Conservation (phyloP, 1,140 invertebrate genomes). For the Ooceraea biroi region DNA sequence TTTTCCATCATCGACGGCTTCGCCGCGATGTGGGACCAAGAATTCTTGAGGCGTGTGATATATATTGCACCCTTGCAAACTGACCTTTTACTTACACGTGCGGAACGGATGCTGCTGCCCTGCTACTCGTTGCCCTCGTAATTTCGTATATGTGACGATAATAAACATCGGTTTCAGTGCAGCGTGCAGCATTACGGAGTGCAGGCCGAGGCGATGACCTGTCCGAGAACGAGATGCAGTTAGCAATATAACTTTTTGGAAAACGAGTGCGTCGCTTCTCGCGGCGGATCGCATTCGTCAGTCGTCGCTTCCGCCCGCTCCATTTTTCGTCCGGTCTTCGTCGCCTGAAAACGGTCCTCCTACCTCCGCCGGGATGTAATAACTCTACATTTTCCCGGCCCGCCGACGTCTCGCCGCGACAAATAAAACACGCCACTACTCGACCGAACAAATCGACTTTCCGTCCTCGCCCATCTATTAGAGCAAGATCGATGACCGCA, state of each 20-base stretch:
- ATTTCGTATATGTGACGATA: background rate
- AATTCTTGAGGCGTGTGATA: slow-evolving; percentile 5
- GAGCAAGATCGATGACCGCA: slow-evolving; percentile 47
- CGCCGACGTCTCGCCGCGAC: slow-evolving; percentile 64
- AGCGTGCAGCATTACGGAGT: slow-evolving; percentile 39
- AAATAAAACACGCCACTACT: slow-evolving; percentile 67
- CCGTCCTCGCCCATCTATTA: slow-evolving; percentile 60
- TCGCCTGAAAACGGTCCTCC: slow-evolving; percentile 58
- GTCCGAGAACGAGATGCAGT: slow-evolving; percentile 58
- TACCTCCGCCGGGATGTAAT: slow-evolving; percentile 66
- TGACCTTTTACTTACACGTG: background rate
- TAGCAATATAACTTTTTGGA: slow-evolving; percentile 69
- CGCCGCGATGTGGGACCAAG: background rate
- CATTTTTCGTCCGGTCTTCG: slow-evolving; percentile 61
- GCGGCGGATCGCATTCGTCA: slow-evolving; percentile 75
- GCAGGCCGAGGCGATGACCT: slow-evolving; percentile 39
- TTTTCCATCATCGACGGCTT: background rate
- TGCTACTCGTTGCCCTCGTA: background rate
- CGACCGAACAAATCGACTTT: slow-evolving; percentile 67
- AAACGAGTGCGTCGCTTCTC: slow-evolving; percentile 64
- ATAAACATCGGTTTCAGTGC: slow-evolving; percentile 24
- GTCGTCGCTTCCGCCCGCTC: slow-evolving; percentile 61
- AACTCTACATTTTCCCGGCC: slow-evolving; percentile 73
- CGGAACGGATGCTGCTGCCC: background rate
- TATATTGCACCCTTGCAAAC: background rate